Base-by-base conservation (phyloP, 2,797 vertebrate genomes). In the Enteromius unitaeniatus region DNA sequence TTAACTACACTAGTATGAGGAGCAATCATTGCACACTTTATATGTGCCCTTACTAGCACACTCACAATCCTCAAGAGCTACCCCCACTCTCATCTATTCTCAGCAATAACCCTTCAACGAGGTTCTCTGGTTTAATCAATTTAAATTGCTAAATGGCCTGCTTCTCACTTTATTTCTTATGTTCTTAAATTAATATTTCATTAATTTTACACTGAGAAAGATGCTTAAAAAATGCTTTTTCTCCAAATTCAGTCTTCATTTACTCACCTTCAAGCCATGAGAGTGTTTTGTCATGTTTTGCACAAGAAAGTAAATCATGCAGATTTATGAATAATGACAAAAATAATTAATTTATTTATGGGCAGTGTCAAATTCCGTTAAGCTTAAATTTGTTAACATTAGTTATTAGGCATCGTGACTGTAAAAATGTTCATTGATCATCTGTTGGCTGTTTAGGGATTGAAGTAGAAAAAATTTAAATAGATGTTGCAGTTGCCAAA, bases 11-110 rank as follows among this genome's bases (percentile, higher is more conserved):
- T 76, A 1, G 6, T 19, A 5, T 53, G 55, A 81, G 55, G 15
- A 28, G 11, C 14, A 72, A n/a, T 60, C 79, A 77, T n/a, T 62
- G 72, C 49, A 83, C 42, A 53, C 28, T 21, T 13, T 65, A 26
- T 21, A 40, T 68, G 34, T 47, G 62, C 62, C 47, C 31, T 40
- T 58, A 40, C 31, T 15, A 23, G 51, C 34, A 58, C n/a, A 49
- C 62, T 34, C 28, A 79, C 69, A 23, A 23, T 45, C 55, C 17
- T 64, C 69, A 49, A 26, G 55, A 73, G 49, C 42, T 73, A 23
- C 40, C 26, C 19, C 6, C 13, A 21, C 40, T 47, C 11, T 72
- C 37, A 60, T 55, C 40, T 60, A 70, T 55, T 81, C 53, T 34
- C 58, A 51, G 49, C 58, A 49, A 11, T 62, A 11, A 17, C 68